Percentiles rank a stretch among this genome's conserved stretches.
These are phyloP conservation scores for Chymomyza amoena DNA, from an alignment of 2,888 invertebrate species.

Conservation along the genomic window DNA sequence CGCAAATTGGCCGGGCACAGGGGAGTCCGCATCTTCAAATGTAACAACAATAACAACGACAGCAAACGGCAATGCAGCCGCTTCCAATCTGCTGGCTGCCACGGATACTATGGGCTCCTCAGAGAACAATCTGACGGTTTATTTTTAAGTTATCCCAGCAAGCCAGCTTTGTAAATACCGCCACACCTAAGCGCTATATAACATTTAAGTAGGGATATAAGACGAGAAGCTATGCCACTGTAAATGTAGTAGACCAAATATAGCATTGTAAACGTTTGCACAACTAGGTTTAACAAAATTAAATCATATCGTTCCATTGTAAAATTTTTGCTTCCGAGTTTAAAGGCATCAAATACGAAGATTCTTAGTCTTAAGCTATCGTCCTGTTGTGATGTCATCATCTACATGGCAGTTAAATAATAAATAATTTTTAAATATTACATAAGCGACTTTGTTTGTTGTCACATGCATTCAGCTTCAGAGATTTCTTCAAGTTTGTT, in stretches of 20 bases:
- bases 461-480: too few relatives aligned
- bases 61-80: conserved; percentile 30
- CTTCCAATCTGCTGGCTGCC: conserved; percentile 74
- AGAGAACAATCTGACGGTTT: conserved; percentile 82
- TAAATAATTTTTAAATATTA: not conserved
- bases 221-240: conserved; percentile 45
- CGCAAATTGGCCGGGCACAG: conserved; percentile 75
- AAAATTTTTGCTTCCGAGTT: conserved; percentile 60
- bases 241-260: conserved; percentile 72
- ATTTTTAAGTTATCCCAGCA: conserved; percentile 78
- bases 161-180: conserved; percentile 51
- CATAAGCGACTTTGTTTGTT: too few relatives aligned
- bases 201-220: conserved; percentile 35
- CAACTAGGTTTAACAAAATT: conserved; percentile 25
- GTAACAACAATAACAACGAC: conserved; percentile 54
- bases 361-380: not conserved
- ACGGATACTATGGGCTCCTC: conserved; percentile 78
- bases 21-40: conserved; percentile 36
- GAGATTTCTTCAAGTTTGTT: not conserved
- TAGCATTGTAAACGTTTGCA: conserved; percentile 42
- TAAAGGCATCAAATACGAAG: conserved; percentile 16
- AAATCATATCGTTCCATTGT: conserved; percentile 51
- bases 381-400: not conserved
- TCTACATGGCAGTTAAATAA: not conserved
- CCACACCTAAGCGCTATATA: conserved; percentile 33